phyloP scores from a whole-genome alignment of 2,797 vertebrate species.

The Myotis findleyi region DNA sequence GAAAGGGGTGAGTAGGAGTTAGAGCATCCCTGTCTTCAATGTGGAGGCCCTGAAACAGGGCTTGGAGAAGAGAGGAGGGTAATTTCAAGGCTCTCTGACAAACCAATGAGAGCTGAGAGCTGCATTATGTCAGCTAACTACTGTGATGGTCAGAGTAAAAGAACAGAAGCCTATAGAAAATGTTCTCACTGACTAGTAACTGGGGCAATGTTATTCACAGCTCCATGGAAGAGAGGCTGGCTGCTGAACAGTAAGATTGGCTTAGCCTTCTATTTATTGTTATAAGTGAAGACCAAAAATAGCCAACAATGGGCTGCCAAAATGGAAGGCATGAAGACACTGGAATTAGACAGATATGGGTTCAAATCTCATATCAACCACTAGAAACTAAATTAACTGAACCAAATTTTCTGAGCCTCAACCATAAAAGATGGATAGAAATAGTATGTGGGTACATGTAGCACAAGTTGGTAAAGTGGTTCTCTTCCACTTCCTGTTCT shows the following conservation, averaged over 20 bases:
- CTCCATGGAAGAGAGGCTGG: not conserved
- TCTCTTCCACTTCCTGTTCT: not conserved
- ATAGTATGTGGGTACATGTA: not conserved
- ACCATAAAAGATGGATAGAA: not conserved
- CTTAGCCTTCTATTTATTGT: not conserved
- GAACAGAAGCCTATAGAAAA: slow-evolving; percentile 19
- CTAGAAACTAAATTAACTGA: not conserved
- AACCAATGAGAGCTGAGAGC: not conserved
- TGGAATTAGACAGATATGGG: not conserved
- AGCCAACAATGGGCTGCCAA: not conserved
- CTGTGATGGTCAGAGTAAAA: not conserved
- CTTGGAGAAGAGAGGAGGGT: not conserved
- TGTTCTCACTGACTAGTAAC: not conserved
- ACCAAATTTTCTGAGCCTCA: not conserved
- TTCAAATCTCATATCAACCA: not conserved
- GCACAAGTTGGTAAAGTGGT: not conserved
- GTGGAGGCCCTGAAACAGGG: not conserved
- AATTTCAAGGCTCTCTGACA: slow-evolving; percentile 3
- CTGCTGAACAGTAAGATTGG: not conserved
- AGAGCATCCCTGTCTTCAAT: not conserved
- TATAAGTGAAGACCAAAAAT: not conserved
- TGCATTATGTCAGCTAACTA: not conserved
- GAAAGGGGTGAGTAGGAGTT: slow-evolving; percentile 15
- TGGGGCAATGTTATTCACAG: not conserved
- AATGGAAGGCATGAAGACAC: not conserved